Conservation (phyloP, 2,113 vertebrate genomes). For the Eptesicus fuscus region DNA sequence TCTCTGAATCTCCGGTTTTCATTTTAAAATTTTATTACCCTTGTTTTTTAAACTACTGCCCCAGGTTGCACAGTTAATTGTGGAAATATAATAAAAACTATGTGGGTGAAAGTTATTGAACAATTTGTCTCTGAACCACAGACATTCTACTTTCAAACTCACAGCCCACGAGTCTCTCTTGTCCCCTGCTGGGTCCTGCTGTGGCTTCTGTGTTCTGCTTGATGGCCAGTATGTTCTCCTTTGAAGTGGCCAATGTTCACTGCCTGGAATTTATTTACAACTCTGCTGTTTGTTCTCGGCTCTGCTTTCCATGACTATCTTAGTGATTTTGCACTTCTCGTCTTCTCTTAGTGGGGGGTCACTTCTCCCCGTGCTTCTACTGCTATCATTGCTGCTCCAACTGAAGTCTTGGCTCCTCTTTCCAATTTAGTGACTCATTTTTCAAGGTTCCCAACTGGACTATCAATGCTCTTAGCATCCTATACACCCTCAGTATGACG, state of each 20-base stretch:
- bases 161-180: neutral
- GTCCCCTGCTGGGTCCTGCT: neutral
- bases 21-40: neutral
- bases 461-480: neutral
- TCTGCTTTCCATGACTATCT: neutral
- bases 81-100: neutral
- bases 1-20: neutral
- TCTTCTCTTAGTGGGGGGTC: accelerated
- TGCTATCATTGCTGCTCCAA: neutral
- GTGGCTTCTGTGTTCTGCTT: neutral
- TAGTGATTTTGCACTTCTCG: neutral
- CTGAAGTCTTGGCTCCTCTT: neutral
- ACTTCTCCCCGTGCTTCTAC: neutral
- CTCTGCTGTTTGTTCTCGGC: neutral
- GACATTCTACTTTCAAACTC: neutral
- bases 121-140: neutral
- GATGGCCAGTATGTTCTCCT: neutral
- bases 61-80: neutral
- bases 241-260: slow-evolving; percentile 1
- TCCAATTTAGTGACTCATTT: neutral
- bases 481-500: too few relatives aligned
- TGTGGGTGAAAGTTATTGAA: neutral
- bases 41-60: neutral
- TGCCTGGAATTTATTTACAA: neutral
- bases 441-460: neutral